Conservation (phyloP, 2,797 vertebrate genomes). For the Danio albolineatus region DNA sequence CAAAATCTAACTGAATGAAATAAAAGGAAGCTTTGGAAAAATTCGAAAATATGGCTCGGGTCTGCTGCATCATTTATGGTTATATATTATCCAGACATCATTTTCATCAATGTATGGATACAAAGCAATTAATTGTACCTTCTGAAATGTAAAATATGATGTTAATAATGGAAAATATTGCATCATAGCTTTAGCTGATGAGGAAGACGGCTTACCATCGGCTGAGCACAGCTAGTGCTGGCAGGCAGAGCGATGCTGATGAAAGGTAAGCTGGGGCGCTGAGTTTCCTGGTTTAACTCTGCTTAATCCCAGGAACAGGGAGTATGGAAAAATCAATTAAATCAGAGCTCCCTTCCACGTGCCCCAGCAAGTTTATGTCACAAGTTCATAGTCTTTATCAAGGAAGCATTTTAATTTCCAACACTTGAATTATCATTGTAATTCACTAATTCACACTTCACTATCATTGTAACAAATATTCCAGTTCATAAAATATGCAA, state of each 20-base stretch:
- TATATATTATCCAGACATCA: too few species aligned
- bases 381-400: background rate
- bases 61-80: too few species aligned
- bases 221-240: conserved; percentile 87
- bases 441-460: too few species aligned
- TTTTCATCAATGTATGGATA: background rate
- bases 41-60: too few species aligned
- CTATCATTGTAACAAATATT: background rate
- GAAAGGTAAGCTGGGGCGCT: conserved; percentile 77
- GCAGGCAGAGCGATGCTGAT: conserved; percentile 88
- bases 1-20: too few species aligned
- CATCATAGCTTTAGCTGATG: conserved; percentile 88
- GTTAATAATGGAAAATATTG: conserved; percentile 44
- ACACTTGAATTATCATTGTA: too few species aligned
- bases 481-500: background rate
- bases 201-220: conserved; percentile 87
- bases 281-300: conserved; percentile 20
- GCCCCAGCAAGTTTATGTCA: background rate
- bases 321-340: conserved; percentile 31
- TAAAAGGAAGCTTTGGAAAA: too few species aligned
- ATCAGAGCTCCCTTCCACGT: conserved; percentile 19
- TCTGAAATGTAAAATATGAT: background rate
- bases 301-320: background rate
- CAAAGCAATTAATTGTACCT: conserved; percentile 2
- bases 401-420: background rate